Conservation (phyloP, 2,888 invertebrate genomes). For the Dryococelus australis region DNA sequence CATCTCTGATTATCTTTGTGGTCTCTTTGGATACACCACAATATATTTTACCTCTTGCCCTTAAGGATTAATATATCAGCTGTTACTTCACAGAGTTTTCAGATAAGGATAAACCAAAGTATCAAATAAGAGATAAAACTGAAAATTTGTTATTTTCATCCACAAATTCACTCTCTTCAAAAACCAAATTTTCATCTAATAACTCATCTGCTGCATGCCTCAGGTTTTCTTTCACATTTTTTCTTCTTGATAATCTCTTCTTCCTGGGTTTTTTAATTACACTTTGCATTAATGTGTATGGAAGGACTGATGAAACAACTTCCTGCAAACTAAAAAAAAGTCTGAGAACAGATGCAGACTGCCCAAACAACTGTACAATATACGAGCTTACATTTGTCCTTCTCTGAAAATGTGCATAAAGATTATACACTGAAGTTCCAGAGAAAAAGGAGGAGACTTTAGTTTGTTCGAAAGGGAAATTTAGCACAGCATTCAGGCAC, state of each 20-base stretch:
- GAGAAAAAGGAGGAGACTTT: neutral
- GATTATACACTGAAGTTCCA: neutral
- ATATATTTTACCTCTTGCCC: too few species aligned
- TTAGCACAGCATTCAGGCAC: neutral
- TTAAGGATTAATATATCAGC: too few species aligned
- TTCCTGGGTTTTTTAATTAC: neutral
- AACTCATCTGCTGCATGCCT: neutral
- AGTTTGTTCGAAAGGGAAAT: neutral
- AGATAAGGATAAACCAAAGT: too few species aligned
- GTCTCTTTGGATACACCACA: too few species aligned
- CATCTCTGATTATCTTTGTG: too few species aligned
- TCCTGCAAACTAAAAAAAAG: neutral
- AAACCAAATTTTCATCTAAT: neutral
- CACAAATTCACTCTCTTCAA: neutral
- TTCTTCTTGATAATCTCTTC: neutral
- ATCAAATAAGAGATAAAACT: neutral
- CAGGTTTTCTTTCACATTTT: neutral
- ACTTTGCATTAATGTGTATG: neutral
- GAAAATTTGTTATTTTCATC: neutral
- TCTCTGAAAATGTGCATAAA: neutral
- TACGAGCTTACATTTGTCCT: neutral
- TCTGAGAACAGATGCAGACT: neutral
- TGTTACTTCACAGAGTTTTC: too few species aligned
- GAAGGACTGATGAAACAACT: neutral
- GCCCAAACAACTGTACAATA: neutral